phyloP scores from a whole-genome alignment of 2,888 invertebrate genomes.

The Nemoura dubitans region DNA sequence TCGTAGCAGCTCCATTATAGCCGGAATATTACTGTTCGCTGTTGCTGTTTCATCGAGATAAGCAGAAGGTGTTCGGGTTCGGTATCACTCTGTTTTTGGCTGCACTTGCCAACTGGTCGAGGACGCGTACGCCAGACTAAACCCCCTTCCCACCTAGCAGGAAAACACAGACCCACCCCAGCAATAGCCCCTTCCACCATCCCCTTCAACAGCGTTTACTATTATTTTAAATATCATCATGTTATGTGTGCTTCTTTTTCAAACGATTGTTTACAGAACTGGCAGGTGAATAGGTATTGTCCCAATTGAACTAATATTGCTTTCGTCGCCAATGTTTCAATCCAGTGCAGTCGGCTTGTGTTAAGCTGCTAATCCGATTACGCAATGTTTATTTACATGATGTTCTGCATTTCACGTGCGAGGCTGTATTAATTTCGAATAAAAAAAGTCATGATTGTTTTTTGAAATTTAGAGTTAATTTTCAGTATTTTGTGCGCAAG shows the following conservation, averaged over 20 bases:
- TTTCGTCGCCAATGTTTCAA: not conserved
- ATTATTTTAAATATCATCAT: not conserved
- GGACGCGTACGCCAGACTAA: not conserved
- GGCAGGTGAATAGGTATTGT: not conserved
- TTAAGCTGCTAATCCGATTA: not conserved
- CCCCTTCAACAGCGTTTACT: not conserved
- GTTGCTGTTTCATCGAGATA: not conserved
- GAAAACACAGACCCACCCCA: too few relatives aligned
- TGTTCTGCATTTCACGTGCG: too few relatives aligned
- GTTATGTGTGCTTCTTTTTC: not conserved
- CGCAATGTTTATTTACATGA: not conserved
- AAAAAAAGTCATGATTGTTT: not conserved
- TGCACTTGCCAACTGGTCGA: not conserved
- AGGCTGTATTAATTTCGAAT: not conserved
- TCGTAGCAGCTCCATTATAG: not conserved
- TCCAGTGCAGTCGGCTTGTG: not conserved
- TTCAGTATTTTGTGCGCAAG: not conserved
- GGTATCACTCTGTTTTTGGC: constrained; percentile 5
- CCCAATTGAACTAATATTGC: constrained; percentile 4
- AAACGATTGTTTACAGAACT: not conserved
- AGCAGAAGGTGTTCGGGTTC: not conserved
- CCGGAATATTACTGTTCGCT: constrained; percentile 7
- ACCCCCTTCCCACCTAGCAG: not conserved
- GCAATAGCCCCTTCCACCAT: not conserved
- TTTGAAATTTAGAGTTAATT: not conserved